A percentile compares a stretch with the other conserved stretches of the same genome.
Conservation (phyloP, 2,113 vertebrate species). For the Verasper variegatus region DNA sequence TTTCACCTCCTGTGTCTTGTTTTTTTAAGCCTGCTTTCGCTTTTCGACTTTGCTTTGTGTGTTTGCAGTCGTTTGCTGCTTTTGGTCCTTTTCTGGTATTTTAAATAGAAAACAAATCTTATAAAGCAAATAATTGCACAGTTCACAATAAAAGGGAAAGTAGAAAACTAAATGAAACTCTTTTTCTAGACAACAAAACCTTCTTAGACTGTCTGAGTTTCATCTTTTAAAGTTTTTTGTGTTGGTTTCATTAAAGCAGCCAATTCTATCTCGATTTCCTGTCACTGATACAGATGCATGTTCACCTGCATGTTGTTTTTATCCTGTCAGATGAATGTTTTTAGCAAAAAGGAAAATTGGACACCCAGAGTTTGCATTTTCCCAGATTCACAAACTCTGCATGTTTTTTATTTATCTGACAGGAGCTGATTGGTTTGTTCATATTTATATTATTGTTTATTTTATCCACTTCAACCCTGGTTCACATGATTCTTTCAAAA, state of each 20-base stretch:
- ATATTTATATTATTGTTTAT: background rate
- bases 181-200: too few species aligned
- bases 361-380: background rate
- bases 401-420: conserved; percentile 31
- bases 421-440: conserved; percentile 10
- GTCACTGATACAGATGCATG: conserved; percentile 31
- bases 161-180: too few species aligned
- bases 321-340: conserved; percentile 38
- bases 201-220: too few species aligned
- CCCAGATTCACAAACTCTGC: background rate
- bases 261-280: background rate
- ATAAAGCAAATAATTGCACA: too few species aligned
- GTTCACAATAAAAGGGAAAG: too few species aligned
- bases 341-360: background rate
- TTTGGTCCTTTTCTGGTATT: too few species aligned
- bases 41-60: too few species aligned
- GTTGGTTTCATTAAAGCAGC: background rate
- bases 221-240: too few species aligned
- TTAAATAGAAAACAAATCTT: too few species aligned
- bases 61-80: too few species aligned
- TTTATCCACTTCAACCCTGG: background rate
- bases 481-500: too few species aligned
- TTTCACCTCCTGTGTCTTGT: conserved; percentile 28
- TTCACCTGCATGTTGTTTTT: conserved; percentile 42
- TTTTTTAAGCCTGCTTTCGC: conserved; percentile 35